Evolutionary conservation across 2,797 vertebrate species (phyloP).

Genomic region (Xiphophorus birchmanni): DNA sequence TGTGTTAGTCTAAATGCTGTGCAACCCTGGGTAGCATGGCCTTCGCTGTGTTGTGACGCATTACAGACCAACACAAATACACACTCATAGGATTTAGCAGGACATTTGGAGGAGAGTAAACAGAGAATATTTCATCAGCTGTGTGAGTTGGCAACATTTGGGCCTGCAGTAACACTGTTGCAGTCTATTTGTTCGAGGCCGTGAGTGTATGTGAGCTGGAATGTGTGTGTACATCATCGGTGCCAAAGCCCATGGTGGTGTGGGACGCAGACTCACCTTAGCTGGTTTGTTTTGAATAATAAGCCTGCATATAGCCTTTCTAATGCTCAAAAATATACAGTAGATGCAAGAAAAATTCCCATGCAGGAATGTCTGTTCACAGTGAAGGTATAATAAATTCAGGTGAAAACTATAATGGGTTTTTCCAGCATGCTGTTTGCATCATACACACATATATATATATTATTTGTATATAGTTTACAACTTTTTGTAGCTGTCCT

Average conservation of each 20-base stretch:
- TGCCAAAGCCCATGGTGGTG: slow-evolving; percentile 44
- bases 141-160: slow-evolving; percentile 74
- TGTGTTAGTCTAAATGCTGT: slow-evolving; percentile 50
- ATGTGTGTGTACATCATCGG: slow-evolving; percentile 21
- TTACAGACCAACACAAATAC: slow-evolving; percentile 39
- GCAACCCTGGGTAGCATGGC: slow-evolving; percentile 42
- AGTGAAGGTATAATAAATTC: slow-evolving; percentile 8
- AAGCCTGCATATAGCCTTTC: slow-evolving; percentile 29
- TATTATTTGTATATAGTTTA: background rate
- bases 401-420: slow-evolving; percentile 8
- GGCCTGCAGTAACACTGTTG: slow-evolving; percentile 68
- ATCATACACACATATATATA: too few species aligned
- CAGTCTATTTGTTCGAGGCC: slow-evolving; percentile 67
- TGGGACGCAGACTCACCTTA: slow-evolving; percentile 57
- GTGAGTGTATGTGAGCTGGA: slow-evolving; percentile 22
- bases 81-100: slow-evolving; percentile 61
- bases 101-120: slow-evolving; percentile 78
- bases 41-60: slow-evolving; percentile 43
- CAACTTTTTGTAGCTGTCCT: background rate
- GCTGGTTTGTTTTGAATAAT: slow-evolving; percentile 63
- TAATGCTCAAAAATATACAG: slow-evolving; percentile 35
- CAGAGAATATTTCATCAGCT: slow-evolving; percentile 80
- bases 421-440: slow-evolving; percentile 3
- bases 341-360: slow-evolving; percentile 28
- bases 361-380: slow-evolving; percentile 11